These are phyloP conservation scores for Eupeodes latifasciatus DNA, from an alignment of 2,888 invertebrate genomes.

Conservation along the genomic window DNA sequence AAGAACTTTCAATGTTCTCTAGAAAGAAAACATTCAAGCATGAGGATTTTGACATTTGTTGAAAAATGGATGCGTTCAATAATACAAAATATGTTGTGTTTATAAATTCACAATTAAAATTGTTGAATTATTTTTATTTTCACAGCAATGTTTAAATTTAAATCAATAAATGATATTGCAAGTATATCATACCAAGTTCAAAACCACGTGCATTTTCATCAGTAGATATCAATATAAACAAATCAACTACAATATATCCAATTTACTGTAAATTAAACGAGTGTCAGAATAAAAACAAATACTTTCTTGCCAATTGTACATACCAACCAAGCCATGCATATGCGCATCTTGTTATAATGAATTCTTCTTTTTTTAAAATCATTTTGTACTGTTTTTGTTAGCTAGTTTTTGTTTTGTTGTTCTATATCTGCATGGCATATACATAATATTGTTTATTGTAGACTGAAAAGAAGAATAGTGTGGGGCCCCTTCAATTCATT, in stretches of 20 bases:
- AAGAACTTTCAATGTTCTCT: too few relatives aligned
- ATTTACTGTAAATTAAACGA: background rate
- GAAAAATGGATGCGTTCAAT: too few relatives aligned
- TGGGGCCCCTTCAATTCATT: constrained; percentile 36
- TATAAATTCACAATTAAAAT: too few relatives aligned
- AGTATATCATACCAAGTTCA: background rate
- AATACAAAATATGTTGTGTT: too few relatives aligned
- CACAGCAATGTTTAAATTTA: background rate
- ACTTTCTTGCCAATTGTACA: background rate
- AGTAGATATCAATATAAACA: constrained; percentile 36
- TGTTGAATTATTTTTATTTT: background rate
- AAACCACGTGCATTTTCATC: constrained; percentile 29
- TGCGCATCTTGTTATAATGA: constrained; percentile 56
- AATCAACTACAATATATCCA: background rate
- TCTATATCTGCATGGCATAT: constrained; percentile 1
- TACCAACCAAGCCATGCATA: background rate
- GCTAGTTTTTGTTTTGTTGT: background rate
- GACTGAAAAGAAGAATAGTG: constrained; percentile 31
- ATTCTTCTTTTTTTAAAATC: constrained; percentile 23
- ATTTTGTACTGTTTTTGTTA: constrained; percentile 36
- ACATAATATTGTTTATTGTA: constrained; percentile 52
- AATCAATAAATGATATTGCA: background rate
- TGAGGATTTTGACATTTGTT: too few relatives aligned
- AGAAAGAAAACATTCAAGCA: too few relatives aligned
- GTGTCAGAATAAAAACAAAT: background rate